A percentile compares a stretch with the other conserved stretches of the same genome.
Conservation (phyloP, 2,797 vertebrate genomes). For the Typhlichthys subterraneus region DNA sequence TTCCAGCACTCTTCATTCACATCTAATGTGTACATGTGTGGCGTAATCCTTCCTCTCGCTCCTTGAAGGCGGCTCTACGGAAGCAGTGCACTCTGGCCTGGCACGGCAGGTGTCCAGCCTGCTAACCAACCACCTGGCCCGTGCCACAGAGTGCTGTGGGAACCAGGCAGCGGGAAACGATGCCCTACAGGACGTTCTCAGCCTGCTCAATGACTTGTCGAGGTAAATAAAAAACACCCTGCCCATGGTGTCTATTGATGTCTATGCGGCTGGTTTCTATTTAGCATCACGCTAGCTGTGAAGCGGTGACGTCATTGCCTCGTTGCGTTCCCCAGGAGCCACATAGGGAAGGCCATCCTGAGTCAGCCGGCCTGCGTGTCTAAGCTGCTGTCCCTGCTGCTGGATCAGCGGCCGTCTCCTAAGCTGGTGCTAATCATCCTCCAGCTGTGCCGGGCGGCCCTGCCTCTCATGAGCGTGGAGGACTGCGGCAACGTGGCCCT, state of each 20-base stretch:
- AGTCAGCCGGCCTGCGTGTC: slow-evolving; percentile 98
- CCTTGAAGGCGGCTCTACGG: slow-evolving; percentile 89
- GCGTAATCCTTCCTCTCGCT: not conserved
- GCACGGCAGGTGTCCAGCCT: slow-evolving; percentile 97
- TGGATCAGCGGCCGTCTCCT: slow-evolving; percentile 96
- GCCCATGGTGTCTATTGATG: no score
- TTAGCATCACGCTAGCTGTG: not conserved
- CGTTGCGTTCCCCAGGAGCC: slow-evolving; percentile 81
- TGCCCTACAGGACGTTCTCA: slow-evolving; percentile 95
- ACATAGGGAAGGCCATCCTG: slow-evolving; percentile 97
- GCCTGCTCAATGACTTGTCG: slow-evolving; percentile 96
- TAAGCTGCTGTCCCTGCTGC: slow-evolving; percentile 93
- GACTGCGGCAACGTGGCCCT: slow-evolving; percentile 97
- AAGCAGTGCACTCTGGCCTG: slow-evolving; percentile 95
- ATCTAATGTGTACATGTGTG: not conserved
- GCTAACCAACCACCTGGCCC: slow-evolving; percentile 94
- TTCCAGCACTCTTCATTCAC: not conserved
- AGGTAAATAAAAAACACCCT: slow-evolving; percentile 74
- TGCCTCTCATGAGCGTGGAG: slow-evolving; percentile 98
- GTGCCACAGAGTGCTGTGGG: slow-evolving; percentile 95
- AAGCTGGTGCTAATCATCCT: slow-evolving; percentile 98
- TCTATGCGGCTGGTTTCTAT: not conserved
- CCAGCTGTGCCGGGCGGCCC: slow-evolving; percentile 92
- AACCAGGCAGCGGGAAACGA: slow-evolving; percentile 98
- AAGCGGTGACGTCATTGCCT: not conserved